These are phyloP conservation scores for Macrosoma leucophasiata DNA, from an alignment of 2,888 invertebrate genomes.

Conservation along the genomic window DNA sequence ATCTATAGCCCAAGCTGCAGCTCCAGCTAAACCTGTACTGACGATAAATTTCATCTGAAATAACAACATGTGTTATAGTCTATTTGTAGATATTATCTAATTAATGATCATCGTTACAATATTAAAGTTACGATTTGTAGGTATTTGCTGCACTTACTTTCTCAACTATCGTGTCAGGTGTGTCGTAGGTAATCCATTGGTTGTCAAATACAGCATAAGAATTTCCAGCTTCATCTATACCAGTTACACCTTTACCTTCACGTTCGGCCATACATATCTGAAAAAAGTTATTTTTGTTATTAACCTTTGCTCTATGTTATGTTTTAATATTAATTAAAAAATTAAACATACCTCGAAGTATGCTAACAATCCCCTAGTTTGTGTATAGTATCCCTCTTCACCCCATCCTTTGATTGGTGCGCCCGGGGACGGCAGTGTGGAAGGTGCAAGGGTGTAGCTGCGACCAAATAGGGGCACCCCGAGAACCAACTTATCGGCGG, in stretches of 20 bases:
- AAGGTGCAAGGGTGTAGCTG: constrained; percentile 79
- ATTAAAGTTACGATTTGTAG: background rate
- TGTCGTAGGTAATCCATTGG: constrained; percentile 89
- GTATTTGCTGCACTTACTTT: constrained; percentile 67
- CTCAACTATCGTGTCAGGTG: constrained; percentile 77
- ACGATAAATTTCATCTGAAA: constrained; percentile 78
- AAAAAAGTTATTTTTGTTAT: constrained; percentile 20
- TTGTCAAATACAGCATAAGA: constrained; percentile 81
- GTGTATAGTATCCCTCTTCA: constrained; percentile 79
- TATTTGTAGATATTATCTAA: background rate
- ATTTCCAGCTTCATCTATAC: constrained; percentile 78
- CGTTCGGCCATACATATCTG: constrained; percentile 76
- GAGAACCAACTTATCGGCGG: constrained; percentile 80
- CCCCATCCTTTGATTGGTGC: constrained; percentile 78
- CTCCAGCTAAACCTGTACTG: constrained; percentile 79
- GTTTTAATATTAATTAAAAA: background rate
- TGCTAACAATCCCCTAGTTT: constrained; percentile 79
- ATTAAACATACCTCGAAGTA: constrained; percentile 79
- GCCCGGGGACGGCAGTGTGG: constrained; percentile 71
- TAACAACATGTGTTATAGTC: background rate
- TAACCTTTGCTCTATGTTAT: too few relatives aligned
- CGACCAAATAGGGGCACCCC: constrained; percentile 85
- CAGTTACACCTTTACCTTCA: constrained; percentile 69
- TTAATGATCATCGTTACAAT: too few relatives aligned
- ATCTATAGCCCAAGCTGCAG: constrained; percentile 82